phyloP scores from a whole-genome alignment of 2,113 vertebrate species.

The Anthoscopus minutus region DNA sequence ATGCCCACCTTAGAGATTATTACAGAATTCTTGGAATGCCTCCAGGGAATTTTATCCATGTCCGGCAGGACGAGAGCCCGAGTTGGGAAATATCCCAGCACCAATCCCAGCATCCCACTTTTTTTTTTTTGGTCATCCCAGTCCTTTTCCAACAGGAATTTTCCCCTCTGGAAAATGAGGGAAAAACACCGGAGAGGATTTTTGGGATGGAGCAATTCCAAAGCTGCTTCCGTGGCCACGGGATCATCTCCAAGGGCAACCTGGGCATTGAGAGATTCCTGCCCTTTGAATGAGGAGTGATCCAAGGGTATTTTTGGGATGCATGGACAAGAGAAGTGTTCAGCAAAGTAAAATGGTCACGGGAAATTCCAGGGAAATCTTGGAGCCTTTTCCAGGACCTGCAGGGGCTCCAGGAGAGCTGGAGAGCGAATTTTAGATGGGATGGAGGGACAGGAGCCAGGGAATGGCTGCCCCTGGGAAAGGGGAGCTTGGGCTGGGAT shows the following conservation, averaged over 20 bases:
- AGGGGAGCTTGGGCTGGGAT: neutral
- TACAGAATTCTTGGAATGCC: neutral
- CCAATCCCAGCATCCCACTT: rapidly evolving
- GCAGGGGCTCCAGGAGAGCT: neutral
- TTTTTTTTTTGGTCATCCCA: neutral
- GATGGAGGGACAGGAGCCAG: no score
- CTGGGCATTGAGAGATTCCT: neutral
- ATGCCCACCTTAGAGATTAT: no score
- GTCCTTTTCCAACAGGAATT: neutral
- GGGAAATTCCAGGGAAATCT: neutral
- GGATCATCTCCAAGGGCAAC: neutral
- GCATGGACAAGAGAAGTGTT: neutral
- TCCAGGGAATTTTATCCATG: neutral
- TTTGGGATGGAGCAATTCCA: neutral
- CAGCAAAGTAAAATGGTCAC: rapidly evolving
- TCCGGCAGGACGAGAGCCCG: rapidly evolving
- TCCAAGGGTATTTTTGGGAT: neutral
- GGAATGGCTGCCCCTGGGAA: neutral
- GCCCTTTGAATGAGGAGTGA: rapidly evolving
- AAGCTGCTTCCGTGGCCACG: rapidly evolving
- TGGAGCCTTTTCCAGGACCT: neutral
- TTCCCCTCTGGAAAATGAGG: neutral
- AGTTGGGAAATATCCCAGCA: rapidly evolving
- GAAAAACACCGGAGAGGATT: rapidly evolving
- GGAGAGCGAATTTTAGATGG: neutral